Evolutionary conservation across 2,797 vertebrate species (phyloP).

Genomic region (Oryzias sinensis): DNA sequence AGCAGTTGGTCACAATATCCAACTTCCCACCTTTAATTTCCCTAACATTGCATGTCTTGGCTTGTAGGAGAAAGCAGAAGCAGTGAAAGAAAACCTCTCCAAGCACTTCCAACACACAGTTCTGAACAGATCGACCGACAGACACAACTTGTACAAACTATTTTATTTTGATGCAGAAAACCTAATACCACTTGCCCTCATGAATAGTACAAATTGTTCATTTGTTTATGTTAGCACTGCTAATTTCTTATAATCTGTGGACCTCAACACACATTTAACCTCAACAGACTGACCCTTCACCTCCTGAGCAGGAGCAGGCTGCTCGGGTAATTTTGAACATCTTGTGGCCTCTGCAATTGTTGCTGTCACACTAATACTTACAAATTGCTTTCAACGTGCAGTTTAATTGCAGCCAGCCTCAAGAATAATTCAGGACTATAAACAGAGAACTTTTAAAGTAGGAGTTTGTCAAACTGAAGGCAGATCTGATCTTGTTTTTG

Average conservation of each 20-base stretch:
- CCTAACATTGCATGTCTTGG: background rate
- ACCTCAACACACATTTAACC: background rate
- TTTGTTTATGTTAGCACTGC: background rate
- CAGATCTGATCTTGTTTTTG: no score
- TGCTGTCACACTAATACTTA: background rate
- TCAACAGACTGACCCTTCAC: background rate
- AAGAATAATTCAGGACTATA: background rate
- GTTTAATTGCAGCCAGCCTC: background rate
- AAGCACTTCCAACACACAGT: background rate
- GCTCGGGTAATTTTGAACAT: background rate
- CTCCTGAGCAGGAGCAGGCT: background rate
- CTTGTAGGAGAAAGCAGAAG: background rate
- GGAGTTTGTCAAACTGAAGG: no score
- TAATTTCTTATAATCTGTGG: constrained; percentile 3
- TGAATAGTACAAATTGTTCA: background rate
- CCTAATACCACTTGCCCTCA: background rate
- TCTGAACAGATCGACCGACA: background rate
- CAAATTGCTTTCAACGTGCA: background rate
- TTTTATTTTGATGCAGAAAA: background rate
- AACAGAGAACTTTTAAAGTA: no score
- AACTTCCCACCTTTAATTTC: background rate
- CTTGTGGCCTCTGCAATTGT: background rate
- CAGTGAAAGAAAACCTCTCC: background rate
- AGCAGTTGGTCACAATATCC: background rate
- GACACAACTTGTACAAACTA: background rate